Evolutionary conservation across 2,797 vertebrate species (phyloP).

Genomic region (Hippoglossus hippoglossus): DNA sequence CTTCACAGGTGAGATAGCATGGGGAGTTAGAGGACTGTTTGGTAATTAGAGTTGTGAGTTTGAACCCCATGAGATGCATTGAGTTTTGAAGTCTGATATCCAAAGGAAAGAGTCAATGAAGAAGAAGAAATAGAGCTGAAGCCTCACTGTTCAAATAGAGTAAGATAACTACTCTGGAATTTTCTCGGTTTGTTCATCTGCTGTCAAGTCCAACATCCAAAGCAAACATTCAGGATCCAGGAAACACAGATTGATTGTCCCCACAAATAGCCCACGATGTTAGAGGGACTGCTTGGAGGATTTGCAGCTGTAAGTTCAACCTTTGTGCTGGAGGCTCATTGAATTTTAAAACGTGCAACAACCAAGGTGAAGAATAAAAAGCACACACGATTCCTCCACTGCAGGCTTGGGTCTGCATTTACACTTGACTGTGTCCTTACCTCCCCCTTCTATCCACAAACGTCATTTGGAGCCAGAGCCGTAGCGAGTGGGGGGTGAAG

Average conservation of each 20-base stretch:
- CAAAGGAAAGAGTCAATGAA: background rate
- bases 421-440: too few species aligned
- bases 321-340: background rate
- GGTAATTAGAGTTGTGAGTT: background rate
- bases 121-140: background rate
- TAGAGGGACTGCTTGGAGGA: background rate
- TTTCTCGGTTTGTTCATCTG: background rate
- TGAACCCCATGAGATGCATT: too few species aligned
- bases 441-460: too few species aligned
- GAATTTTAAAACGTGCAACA: background rate
- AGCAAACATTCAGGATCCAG: background rate
- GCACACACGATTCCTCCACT: background rate
- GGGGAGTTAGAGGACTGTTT: background rate
- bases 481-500: too few species aligned
- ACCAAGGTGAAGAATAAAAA: background rate
- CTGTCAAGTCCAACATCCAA: background rate
- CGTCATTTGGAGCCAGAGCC: too few species aligned
- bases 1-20: background rate
- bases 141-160: background rate
- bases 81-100: background rate
- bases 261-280: background rate
- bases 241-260: background rate
- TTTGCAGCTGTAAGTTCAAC: background rate
- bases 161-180: background rate
- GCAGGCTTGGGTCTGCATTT: too few species aligned